Evolutionary conservation across 2,113 vertebrate genomes (phyloP), one percentile per base, ranked within the genome.

Genomic region (Elephas maximus): DNA sequence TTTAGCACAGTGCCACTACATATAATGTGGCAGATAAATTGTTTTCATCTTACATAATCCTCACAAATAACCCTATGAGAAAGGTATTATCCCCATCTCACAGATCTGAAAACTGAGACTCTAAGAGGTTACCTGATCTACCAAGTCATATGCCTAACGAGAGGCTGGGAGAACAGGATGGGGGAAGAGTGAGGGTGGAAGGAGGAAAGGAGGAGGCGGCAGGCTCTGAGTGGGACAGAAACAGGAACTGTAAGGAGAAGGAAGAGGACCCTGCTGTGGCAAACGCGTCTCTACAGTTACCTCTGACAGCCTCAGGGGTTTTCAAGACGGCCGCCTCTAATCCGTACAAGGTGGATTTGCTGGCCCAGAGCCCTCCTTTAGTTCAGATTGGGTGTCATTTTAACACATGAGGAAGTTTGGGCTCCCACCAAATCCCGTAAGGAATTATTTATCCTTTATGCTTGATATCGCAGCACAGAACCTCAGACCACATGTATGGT

Each of bases 81-180:
- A 12, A 41, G 33, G 24, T 12, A 1, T 60, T 28, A 41, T 84
- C 37, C 14, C 24, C 91, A 94, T 91, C 69, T 94, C 65, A 83
- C 44, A 48, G 60, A 94, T 82, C n/a, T 87, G 51, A 78, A 90
- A 82, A 90, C n/a, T 37, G 86, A 96, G 41, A 37, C 62, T 71
- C 26, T 45, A 89, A 88, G 73, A 63, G n/a, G 2, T 44, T 44
- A 65, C 30, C 8, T 5, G 65, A 18, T 2, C 26, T 74, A 78
- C 79, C 33, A 45, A 28, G 41, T 60, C 89, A 51, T 37, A 76
- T 41, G 80, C 73, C 26, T 88, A 57, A 41, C 18, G 20, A 48
- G 4, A 24, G 51, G 1, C 76, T 60, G 44, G 51, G 48, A 78
- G 44, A 92, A 57, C 0, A 15, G 30, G 65, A 10, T n/a, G 28